Conservation (phyloP, 2,888 invertebrate species). For the Hydraecia micacea region DNA sequence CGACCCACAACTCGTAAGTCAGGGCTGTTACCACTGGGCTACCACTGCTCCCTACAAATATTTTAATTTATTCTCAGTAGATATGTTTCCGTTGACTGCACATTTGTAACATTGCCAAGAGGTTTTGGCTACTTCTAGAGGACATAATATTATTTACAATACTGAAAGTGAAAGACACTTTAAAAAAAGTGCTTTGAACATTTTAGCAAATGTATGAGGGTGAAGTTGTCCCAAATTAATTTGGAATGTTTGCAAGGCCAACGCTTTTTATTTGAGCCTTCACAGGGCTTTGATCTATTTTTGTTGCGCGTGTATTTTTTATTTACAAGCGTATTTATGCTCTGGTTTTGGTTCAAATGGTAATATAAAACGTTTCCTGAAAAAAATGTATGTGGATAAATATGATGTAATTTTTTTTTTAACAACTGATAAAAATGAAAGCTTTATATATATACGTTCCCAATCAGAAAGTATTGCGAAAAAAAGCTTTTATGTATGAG, state of each 20-base stretch:
- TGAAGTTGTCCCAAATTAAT: slow-evolving; percentile 11
- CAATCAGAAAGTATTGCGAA: too few species aligned
- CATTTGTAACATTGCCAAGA: slow-evolving; percentile 60
- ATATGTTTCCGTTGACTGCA: slow-evolving; percentile 25
- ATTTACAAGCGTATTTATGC: neutral
- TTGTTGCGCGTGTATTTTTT: neutral
- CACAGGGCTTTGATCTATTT: neutral
- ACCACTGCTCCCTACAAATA: too few species aligned
- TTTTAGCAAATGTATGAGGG: neutral
- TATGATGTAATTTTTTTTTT: neutral
- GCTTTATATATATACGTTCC: too few species aligned
- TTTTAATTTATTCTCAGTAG: slow-evolving; percentile 14
- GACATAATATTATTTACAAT: slow-evolving; percentile 37
- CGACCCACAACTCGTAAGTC: too few species aligned
- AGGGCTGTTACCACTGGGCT: too few species aligned
- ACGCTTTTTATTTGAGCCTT: neutral
- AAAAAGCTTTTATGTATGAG: too few species aligned
- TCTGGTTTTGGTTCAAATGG: neutral
- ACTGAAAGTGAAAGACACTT: slow-evolving; percentile 12
- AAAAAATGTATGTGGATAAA: neutral
- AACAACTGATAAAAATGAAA: neutral
- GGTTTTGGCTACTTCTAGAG: slow-evolving; percentile 49
- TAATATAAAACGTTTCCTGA: too few species aligned
- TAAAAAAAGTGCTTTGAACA: neutral
- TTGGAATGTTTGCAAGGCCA: neutral